Evolutionary conservation across 2,888 invertebrate genomes (phyloP), one percentile per base, ranked within the genome.

Genomic region (Trachelus stipa): DNA sequence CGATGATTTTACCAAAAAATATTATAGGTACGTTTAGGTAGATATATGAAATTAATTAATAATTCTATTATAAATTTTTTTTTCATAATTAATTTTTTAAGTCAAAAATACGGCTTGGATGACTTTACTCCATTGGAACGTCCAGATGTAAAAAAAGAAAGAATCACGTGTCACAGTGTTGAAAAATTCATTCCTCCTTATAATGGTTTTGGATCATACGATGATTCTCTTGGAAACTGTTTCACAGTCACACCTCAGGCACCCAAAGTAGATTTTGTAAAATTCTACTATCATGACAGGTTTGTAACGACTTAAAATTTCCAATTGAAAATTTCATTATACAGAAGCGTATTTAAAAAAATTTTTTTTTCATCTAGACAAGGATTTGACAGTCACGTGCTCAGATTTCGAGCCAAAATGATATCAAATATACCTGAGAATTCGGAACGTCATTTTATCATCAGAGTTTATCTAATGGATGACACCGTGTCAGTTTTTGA

Each of bases 171-270:
- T 71, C 79, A 77, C 68, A 79, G 79, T 4, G 74, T 81, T 1
- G 83, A 86, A 74, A 88, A 79, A 83, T 85, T 88, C 40, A 84
- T 90, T 73, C 98, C 98, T 0, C 98, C 98, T 0, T 98, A 97
- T 94, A 98, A 98, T 88, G 98, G 98, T 4, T 97, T 95, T 91
- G 98, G 98, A 0, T 94, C 95, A 0, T 96, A 97, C 88, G 97
- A 97, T 81, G 98, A 98, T 89, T 98, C 98, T 0, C 96, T 97
- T 12, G 96, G 96, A 83, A 98, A 97, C 88, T 98, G 98, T 88
- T 94, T 95, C 75, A 95, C 95, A 0, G 94, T 98, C 0, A 94
- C 96, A 84, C 96, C 97, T 0, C 96, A 96, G 89, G 93, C 96
- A 1, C 96, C 96, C 0, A 94, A 95, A 84, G 92, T 93, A 12